Evolutionary conservation across 2,888 invertebrate species (phyloP).

Genomic region (Tetramorium bicarinatum): DNA sequence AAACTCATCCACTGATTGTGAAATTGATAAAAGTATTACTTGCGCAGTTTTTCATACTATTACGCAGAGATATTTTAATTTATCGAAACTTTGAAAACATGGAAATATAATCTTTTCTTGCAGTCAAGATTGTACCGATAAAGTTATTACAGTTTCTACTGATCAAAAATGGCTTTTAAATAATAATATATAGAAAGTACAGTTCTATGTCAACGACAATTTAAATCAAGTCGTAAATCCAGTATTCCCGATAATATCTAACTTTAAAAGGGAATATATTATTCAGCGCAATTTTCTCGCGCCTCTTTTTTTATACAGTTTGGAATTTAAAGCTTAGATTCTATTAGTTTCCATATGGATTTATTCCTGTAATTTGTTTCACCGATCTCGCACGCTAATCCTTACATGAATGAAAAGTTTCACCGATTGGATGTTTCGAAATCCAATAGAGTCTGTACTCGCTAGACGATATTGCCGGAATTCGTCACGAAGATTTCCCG

Average conservation of each 20-base stretch:
- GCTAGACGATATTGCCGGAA: conserved; percentile 53
- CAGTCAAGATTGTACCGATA: neutral
- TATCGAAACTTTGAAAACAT: neutral
- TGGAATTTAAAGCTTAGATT: neutral
- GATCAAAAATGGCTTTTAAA: neutral
- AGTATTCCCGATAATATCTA: neutral
- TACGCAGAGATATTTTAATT: neutral
- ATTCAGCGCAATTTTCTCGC: neutral
- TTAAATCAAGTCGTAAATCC: neutral
- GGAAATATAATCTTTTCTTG: conserved; percentile 16
- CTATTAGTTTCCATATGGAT: conserved; percentile 5
- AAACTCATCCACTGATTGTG: neutral
- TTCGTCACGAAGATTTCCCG: conserved; percentile 45
- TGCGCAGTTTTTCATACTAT: neutral
- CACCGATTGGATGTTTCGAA: conserved; percentile 25
- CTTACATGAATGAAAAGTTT: conserved; percentile 48
- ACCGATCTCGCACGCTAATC: conserved; percentile 18
- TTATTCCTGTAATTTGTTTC: conserved; percentile 32
- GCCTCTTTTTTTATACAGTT: neutral
- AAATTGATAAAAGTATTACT: neutral
- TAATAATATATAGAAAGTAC: neutral
- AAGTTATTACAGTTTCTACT: conserved; percentile 1
- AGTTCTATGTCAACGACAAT: neutral
- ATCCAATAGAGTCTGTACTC: conserved; percentile 42
- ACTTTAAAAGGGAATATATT: neutral